These are phyloP conservation scores for Schizopygopsis malacanthus DNA, from an alignment of 2,797 vertebrate genomes.

Conservation along the genomic window DNA sequence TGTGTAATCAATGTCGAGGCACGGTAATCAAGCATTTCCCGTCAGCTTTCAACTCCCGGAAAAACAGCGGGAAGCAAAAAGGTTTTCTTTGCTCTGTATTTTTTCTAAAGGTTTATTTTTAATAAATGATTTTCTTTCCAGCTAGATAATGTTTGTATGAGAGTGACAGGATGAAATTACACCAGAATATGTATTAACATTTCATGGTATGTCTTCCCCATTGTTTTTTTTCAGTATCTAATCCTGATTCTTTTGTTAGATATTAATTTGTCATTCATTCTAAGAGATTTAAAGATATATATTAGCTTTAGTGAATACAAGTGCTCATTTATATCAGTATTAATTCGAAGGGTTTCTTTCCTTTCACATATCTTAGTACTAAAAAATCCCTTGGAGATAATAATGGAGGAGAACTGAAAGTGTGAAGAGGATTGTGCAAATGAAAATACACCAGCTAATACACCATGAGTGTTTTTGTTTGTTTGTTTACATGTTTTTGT, in stretches of 20 bases:
- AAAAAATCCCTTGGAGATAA: conserved; percentile 15
- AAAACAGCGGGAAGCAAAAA: conserved; percentile 2
- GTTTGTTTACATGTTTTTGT: conserved; percentile 14
- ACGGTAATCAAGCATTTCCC: conserved; percentile 25
- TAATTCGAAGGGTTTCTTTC: not conserved
- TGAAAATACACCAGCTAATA: conserved; percentile 60
- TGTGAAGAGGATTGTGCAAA: conserved; percentile 34
- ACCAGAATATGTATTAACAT: not conserved
- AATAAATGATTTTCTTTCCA: not conserved
- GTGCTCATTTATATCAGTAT: not conserved
- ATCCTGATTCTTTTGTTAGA: not conserved
- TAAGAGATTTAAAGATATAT: not conserved
- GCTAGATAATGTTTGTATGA: not conserved
- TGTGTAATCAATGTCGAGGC: conserved; percentile 26
- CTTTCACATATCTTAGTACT: too few relatives aligned
- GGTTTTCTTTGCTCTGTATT: not conserved
- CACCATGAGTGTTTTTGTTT: conserved; percentile 46
- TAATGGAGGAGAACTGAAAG: not conserved
- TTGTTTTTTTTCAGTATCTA: not conserved
- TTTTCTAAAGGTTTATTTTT: conserved; percentile 15
- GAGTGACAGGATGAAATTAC: not conserved
- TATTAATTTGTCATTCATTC: not conserved
- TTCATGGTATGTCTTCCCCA: not conserved
- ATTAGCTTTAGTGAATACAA: not conserved
- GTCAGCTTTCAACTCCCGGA: conserved; percentile 2